Percentiles rank a stretch among this genome's conserved stretches.
Conservation (phyloP, 2,797 vertebrate genomes). For the Melanotaenia boesemani region DNA sequence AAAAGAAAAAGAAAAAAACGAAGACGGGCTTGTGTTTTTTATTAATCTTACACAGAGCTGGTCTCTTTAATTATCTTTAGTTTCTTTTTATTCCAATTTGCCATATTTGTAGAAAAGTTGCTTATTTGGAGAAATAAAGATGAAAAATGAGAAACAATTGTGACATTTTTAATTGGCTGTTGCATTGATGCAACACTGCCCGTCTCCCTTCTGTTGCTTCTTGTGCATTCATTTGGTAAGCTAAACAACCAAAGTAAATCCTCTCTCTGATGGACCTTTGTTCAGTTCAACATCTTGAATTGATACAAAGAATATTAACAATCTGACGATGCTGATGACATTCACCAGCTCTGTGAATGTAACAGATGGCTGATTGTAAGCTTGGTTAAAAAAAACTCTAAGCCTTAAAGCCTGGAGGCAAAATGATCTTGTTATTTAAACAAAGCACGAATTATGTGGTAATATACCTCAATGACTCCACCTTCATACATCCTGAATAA, state of each 20-base stretch:
- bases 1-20: neutral
- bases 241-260: too few relatives aligned
- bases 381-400: too few relatives aligned
- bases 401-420: neutral
- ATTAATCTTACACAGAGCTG: too few relatives aligned
- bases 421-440: neutral
- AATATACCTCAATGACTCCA: neutral
- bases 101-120: neutral
- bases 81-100: neutral
- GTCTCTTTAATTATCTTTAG: neutral
- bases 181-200: neutral
- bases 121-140: neutral
- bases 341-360: neutral
- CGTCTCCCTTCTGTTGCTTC: too few relatives aligned
- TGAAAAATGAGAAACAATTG: neutral
- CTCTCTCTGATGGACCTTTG: neutral
- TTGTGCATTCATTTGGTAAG: too few relatives aligned
- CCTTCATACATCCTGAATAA: conserved; percentile 4
- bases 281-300: neutral
- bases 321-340: neutral
- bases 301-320: neutral
- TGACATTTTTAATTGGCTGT: neutral
- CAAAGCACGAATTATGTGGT: neutral
- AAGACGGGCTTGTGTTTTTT: neutral
- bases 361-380: neutral